Base-by-base conservation (phyloP, 2,113 vertebrate genomes). In the Capreolus pygargus region DNA sequence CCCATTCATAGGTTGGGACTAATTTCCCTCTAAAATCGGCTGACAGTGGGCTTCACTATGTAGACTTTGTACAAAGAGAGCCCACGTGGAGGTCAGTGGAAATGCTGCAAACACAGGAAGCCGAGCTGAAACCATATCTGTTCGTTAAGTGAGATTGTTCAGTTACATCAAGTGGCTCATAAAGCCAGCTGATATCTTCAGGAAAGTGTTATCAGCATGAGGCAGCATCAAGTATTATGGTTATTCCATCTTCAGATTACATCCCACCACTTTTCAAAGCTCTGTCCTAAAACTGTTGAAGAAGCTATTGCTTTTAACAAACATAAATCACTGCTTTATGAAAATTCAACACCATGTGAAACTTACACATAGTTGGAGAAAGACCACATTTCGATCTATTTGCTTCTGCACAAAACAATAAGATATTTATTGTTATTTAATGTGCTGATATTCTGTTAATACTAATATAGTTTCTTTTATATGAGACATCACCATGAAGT, bases 11-110 rank as follows among this genome's bases (percentile, higher is more conserved):
- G 55, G 17, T 82, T 47, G 21, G 36, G 25, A 84, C 36, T 92
- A 47, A 90, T 86, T 94, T 96, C 25, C 25, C 58, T 94, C 58
- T 94, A 84, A 92, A 89, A 89, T 17, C 91, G 50, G 33, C n/a
- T 95, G 58, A 67, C 11, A 74, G 23, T 74, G 2, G 11, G 27
- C 54, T 92, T 64, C 52, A 54, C 47, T 74, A 58, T 84, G 7
- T 43, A 74, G 60, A 54, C 23, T n/a, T 79, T 27, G 6, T 54
- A 60, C 28, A 8, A 84, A 85, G 86, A 92, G 28, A 64, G 50
- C 17, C 50, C 54, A 43, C 5, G 27, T 27, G 16, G 60, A 86
- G 23, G 50, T 91, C 28, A 90, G 1, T 39, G 28, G 52, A 11
- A 81, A 90, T 74, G 21, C 14, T 39, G n/a, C 28, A 8, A 27